Evolutionary conservation across 2,888 invertebrate species (phyloP).

Genomic region (Lucinisca nassula): DNA sequence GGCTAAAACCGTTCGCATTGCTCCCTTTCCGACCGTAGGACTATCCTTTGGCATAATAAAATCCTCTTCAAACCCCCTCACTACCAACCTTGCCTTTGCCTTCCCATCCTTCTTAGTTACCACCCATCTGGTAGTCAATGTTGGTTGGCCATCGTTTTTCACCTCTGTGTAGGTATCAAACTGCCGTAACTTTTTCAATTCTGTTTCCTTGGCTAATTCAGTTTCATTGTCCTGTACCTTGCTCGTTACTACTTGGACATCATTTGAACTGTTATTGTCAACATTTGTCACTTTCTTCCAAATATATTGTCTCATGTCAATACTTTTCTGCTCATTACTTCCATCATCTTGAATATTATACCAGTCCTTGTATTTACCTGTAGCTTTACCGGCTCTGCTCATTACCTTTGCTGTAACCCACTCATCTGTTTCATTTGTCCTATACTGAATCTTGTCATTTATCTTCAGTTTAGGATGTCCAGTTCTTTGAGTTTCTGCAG

Average conservation of each 20-base stretch:
- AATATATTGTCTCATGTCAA: constrained; percentile 47
- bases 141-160: constrained; percentile 30
- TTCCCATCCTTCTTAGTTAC: constrained; percentile 47
- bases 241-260: not conserved
- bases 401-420: constrained; percentile 50
- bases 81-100: constrained; percentile 54
- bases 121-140: constrained; percentile 52
- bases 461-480: not conserved
- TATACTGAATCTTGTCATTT: constrained; percentile 39
- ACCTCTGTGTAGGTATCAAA: constrained; percentile 43
- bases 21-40: constrained; percentile 53
- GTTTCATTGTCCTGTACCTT: not conserved
- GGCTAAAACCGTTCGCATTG: constrained; percentile 55
- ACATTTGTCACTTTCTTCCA: constrained; percentile 12
- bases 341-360: constrained; percentile 43
- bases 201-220: constrained; percentile 18
- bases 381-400: constrained; percentile 56
- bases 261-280: not conserved
- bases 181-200: constrained; percentile 24
- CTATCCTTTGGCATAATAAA: not conserved
- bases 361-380: constrained; percentile 52
- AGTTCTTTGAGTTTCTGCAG: not conserved
- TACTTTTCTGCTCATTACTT: constrained; percentile 28
- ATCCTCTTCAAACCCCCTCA: constrained; percentile 53
- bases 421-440: constrained; percentile 13